Conservation (phyloP, 2,797 vertebrate species). For the Lycodopsis pacificus region DNA sequence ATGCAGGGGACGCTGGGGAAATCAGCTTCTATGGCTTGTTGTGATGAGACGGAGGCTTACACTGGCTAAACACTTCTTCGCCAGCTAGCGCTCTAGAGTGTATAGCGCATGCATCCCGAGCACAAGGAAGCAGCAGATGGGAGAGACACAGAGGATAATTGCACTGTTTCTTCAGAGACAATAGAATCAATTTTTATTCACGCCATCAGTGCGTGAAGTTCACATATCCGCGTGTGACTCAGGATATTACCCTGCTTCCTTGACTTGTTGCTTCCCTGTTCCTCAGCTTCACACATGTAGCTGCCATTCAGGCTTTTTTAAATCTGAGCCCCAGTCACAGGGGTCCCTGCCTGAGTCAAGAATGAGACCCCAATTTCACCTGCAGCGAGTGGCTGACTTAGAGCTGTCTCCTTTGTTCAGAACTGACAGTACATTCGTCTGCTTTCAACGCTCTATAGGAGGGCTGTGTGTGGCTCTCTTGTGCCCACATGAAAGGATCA, state of each 20-base stretch:
- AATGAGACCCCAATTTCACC: slow-evolving; percentile 73
- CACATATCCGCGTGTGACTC: slow-evolving; percentile 11
- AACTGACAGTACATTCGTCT: slow-evolving; percentile 45
- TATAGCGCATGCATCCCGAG: slow-evolving; percentile 34
- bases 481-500: slow-evolving; percentile 57
- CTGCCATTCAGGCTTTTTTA: slow-evolving; percentile 45
- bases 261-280: slow-evolving; percentile 33
- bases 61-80: slow-evolving; percentile 39
- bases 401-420: slow-evolving; percentile 67
- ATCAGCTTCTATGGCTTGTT: slow-evolving; percentile 50
- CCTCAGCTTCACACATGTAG: slow-evolving; percentile 28
- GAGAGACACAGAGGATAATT: slow-evolving; percentile 48
- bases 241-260: slow-evolving; percentile 25
- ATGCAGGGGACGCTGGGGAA: slow-evolving; percentile 57
- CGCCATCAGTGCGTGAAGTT: slow-evolving; percentile 26
- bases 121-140: slow-evolving; percentile 52
- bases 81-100: slow-evolving; percentile 17
- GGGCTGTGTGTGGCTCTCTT: slow-evolving; percentile 43
- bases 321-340: slow-evolving; percentile 37
- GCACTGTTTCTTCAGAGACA: slow-evolving; percentile 57
- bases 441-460: slow-evolving; percentile 41
- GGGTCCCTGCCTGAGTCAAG: slow-evolving; percentile 35
- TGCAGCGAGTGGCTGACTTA: slow-evolving; percentile 54
- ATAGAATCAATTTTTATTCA: slow-evolving; percentile 46
- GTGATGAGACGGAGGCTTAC: slow-evolving; percentile 60